phyloP scores from a whole-genome alignment of 2,888 invertebrate species.

The Lathronympha strigana region DNA sequence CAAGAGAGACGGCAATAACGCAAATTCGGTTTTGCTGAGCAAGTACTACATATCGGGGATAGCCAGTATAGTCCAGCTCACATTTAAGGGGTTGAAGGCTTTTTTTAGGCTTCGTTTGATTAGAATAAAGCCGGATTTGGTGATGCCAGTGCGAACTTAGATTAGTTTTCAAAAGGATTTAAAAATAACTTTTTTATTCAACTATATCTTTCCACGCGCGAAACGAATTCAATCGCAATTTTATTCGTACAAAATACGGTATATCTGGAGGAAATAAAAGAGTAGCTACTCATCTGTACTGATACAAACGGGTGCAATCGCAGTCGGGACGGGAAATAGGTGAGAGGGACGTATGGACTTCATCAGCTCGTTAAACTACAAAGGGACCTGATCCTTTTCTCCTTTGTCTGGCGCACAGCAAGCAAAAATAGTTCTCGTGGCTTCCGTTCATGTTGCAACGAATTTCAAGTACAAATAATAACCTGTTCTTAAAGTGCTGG shows the following conservation, averaged over 20 bases:
- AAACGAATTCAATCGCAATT: slow-evolving; percentile 9
- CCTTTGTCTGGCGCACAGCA: slow-evolving; percentile 56
- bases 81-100: slow-evolving; percentile 29
- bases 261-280: slow-evolving; percentile 27
- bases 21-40: neutral
- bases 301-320: slow-evolving; percentile 42
- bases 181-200: slow-evolving; percentile 4
- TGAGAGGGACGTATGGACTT: slow-evolving; percentile 49
- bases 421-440: slow-evolving; percentile 54
- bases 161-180: slow-evolving; percentile 36
- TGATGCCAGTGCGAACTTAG: slow-evolving; percentile 33
- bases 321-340: slow-evolving; percentile 52
- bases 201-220: slow-evolving; percentile 1
- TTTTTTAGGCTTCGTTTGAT: slow-evolving; percentile 46
- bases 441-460: slow-evolving; percentile 30
- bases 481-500: slow-evolving; percentile 5
- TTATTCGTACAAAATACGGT: slow-evolving; percentile 10
- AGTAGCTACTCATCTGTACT: slow-evolving; percentile 3
- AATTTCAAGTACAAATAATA: slow-evolving; percentile 22
- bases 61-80: slow-evolving; percentile 31
- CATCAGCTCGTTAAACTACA: slow-evolving; percentile 67
- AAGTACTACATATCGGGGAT: slow-evolving; percentile 3
- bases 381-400: slow-evolving; percentile 61
- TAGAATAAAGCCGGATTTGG: slow-evolving; percentile 48
- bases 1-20: slow-evolving; percentile 1